Percentiles rank a stretch among this genome's conserved stretches.
Conservation (phyloP, 2,113 vertebrate species). For the Cariama cristata region DNA sequence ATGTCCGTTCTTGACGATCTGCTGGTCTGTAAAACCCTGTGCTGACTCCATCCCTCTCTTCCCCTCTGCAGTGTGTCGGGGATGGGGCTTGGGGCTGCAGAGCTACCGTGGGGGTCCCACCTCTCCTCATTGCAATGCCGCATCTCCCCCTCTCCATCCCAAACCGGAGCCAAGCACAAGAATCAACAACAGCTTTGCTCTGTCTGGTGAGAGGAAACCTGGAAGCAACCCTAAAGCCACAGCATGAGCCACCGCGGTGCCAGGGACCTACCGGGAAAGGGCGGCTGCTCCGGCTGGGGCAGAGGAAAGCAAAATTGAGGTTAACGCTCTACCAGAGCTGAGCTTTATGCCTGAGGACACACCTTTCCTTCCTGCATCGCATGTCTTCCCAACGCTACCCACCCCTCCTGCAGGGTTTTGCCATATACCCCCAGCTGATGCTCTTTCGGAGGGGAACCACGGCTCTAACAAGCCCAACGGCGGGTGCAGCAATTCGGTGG, state of each 20-base stretch:
- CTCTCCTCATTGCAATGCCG: accelerated
- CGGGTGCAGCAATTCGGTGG: accelerated
- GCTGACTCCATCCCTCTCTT: background rate
- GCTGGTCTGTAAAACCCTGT: background rate
- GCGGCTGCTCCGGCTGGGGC: accelerated
- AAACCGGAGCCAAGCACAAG: background rate
- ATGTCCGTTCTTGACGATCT: background rate
- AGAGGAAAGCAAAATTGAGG: background rate
- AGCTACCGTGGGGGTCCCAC: background rate
- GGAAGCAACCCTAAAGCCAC: background rate
- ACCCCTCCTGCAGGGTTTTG: background rate
- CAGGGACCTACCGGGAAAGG: background rate
- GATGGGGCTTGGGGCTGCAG: background rate
- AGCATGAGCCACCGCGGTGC: accelerated
- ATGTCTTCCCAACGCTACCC: background rate
- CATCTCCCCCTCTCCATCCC: background rate
- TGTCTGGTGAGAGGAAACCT: background rate
- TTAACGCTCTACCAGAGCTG: accelerated
- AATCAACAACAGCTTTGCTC: background rate
- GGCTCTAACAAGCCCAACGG: no score
- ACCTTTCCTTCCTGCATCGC: background rate
- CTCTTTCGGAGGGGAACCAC: background rate
- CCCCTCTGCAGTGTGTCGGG: background rate
- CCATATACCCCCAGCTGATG: background rate
- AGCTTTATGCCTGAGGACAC: background rate